Percentiles rank a stretch among this genome's conserved stretches.
Conservation (phyloP, 2,797 vertebrate genomes). For the Margarornis squamiger region DNA sequence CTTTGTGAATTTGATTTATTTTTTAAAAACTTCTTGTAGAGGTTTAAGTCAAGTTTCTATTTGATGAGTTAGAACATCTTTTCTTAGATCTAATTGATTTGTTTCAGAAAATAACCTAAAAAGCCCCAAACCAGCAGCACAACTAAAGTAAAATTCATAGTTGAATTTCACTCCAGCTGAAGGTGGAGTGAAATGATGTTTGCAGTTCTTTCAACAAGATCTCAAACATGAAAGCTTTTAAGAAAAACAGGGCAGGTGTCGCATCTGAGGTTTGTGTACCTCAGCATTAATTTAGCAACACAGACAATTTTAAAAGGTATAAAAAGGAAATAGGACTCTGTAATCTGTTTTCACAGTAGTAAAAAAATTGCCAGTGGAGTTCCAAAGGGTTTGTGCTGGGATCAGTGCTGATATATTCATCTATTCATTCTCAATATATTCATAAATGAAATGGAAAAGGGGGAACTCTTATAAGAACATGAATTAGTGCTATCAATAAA, state of each 20-base stretch:
- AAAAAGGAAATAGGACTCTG: not conserved
- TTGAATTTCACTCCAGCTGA: not conserved
- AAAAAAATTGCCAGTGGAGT: not conserved
- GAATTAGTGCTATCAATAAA: slow-evolving; percentile 24
- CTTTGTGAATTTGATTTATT: not conserved
- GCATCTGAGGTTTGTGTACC: not conserved
- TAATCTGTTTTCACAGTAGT: not conserved
- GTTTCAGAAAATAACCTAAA: not conserved
- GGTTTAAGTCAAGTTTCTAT: not conserved
- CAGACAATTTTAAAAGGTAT: not conserved
- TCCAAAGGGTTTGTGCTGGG: not conserved
- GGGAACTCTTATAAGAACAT: not conserved
- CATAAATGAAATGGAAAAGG: slow-evolving; percentile 25
- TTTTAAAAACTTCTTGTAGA: not conserved
- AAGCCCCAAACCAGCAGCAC: not conserved
- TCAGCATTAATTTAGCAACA: not conserved
- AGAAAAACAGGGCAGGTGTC: not conserved
- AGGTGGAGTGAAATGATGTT: accelerated
- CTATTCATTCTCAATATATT: slow-evolving; percentile 4
- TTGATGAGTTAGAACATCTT: not conserved
- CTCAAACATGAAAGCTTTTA: not conserved
- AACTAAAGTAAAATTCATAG: not conserved
- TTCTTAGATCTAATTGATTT: not conserved
- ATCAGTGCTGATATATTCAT: slow-evolving; percentile 5
- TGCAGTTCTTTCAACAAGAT: not conserved